A percentile compares a stretch with the other conserved stretches of the same genome.
Conservation (phyloP, 2,113 vertebrate species). For the Cisticola juncidis region DNA sequence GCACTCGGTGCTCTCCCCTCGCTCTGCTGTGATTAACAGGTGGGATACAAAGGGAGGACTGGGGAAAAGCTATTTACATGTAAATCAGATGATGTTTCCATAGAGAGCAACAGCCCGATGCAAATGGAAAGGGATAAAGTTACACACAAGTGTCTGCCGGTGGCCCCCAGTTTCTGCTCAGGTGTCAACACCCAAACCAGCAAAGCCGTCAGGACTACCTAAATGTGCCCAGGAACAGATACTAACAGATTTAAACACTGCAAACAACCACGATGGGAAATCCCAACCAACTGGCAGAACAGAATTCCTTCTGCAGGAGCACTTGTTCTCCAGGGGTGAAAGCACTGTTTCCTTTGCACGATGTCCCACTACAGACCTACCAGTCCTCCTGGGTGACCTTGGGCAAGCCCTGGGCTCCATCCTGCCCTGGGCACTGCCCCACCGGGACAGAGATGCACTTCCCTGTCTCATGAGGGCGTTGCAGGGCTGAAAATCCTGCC, state of each 20-base stretch:
- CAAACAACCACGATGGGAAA: neutral
- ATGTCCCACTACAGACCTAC: neutral
- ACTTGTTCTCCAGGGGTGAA: neutral
- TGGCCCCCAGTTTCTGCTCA: neutral
- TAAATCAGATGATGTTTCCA: conserved; percentile 34
- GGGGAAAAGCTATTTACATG: conserved; percentile 29
- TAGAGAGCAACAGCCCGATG: neutral
- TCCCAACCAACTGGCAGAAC: neutral
- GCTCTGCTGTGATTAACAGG: conserved; percentile 46
- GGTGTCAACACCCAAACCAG: neutral
- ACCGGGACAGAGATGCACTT: fast-evolving
- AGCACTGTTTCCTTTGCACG: fast-evolving
- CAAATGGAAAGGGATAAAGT: conserved; percentile 1
- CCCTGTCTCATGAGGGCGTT: neutral
- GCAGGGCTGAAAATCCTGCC: neutral
- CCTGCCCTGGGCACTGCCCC: fast-evolving
- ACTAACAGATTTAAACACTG: neutral
- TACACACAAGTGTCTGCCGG: neutral
- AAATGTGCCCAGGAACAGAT: fast-evolving
- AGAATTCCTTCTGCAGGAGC: neutral
- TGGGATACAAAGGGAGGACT: conserved; percentile 16
- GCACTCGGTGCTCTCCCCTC: neutral
- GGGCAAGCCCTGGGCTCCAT: fast-evolving
- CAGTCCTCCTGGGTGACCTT: fast-evolving
- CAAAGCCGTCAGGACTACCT: neutral